A percentile compares a stretch with the other conserved stretches of the same genome.
Evolutionary conservation across 2,797 vertebrate genomes (phyloP).

Genomic region (Halcyon leucocephala): DNA sequence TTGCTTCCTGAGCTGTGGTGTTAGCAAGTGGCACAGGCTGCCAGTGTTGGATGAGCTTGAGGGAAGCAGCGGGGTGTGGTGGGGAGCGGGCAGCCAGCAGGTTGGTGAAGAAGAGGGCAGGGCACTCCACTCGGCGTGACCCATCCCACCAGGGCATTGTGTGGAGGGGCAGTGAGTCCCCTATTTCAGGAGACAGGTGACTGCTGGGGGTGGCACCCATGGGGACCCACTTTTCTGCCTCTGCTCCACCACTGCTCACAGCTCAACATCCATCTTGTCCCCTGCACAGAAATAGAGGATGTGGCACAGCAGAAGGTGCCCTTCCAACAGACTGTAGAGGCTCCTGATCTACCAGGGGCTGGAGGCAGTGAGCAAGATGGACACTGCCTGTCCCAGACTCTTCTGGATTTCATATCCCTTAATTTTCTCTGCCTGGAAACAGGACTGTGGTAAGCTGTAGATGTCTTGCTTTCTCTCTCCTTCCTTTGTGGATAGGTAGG

Average conservation of each 20-base stretch:
- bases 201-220: not conserved
- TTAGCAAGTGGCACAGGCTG: not conserved
- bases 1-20: accelerated
- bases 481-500: not conserved
- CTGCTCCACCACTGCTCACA: not conserved
- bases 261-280: not conserved
- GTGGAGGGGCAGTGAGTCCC: not conserved
- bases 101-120: not conserved
- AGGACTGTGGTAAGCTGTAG: not conserved
- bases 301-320: not conserved
- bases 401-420: not conserved
- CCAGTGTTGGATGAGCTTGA: not conserved
- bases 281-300: not conserved
- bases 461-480: not conserved
- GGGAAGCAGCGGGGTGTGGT: accelerated
- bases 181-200: accelerated
- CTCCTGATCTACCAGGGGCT: not conserved
- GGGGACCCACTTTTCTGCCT: not conserved
- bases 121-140: accelerated
- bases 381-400: not conserved
- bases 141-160: not conserved
- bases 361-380: not conserved
- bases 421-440: not conserved
- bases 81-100: not conserved
- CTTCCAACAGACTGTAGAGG: not conserved